Conservation (phyloP, 92 coral and sea anemone species). For the Metridium senile region DNA sequence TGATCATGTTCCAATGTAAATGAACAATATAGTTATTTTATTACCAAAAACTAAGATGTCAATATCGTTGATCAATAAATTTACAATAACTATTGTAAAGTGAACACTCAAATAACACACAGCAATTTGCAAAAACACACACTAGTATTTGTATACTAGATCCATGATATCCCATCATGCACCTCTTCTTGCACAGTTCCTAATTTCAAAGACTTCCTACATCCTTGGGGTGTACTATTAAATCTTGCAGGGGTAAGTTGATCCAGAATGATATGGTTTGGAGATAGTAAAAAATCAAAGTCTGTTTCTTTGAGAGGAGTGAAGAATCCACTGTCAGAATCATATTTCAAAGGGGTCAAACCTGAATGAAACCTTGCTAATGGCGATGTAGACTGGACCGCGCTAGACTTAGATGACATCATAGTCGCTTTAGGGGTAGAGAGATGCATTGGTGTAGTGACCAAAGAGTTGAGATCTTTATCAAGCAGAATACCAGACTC, state of each 20-base stretch:
- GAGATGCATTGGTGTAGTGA: conserved; percentile 63
- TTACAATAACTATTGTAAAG: too few species aligned
- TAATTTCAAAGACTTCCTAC: conserved; percentile 86
- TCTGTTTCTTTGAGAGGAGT: conserved; percentile 80
- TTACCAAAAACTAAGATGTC: too few species aligned
- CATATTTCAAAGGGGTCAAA: conserved; percentile 73
- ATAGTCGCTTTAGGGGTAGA: conserved; percentile 5
- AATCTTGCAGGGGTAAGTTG: conserved; percentile 40
- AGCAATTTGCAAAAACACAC: not conserved
- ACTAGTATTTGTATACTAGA: not conserved
- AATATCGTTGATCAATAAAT: too few species aligned
- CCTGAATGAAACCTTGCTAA: conserved; percentile 48
- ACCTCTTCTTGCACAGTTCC: conserved; percentile 52
- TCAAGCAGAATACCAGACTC: conserved; percentile 45
- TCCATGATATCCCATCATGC: not conserved
- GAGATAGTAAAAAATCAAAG: conserved; percentile 83
- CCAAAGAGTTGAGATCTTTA: conserved; percentile 29
- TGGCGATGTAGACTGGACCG: conserved; percentile 60
- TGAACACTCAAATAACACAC: too few species aligned
- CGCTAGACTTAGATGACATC: conserved; percentile 34
- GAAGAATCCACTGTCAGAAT: conserved; percentile 74
- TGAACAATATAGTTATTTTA: too few species aligned
- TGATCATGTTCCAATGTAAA: too few species aligned
- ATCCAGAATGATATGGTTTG: conserved; percentile 37
- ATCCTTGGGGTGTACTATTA: conserved; percentile 63